These are phyloP conservation scores for Napeogenes inachia DNA, from an alignment of 2,888 invertebrate genomes.

Conservation along the genomic window DNA sequence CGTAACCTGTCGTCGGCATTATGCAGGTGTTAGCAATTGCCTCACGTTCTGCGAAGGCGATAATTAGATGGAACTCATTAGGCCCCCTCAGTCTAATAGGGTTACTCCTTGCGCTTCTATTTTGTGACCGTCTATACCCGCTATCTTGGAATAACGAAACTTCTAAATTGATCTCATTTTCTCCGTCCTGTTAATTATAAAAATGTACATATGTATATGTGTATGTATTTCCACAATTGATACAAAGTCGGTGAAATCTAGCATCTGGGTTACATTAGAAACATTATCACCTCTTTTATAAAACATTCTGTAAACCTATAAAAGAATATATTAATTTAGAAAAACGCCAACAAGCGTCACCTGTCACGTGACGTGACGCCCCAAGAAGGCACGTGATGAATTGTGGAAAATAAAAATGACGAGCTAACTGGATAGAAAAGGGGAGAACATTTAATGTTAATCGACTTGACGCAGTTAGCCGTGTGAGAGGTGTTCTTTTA, in stretches of 20 bases:
- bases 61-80: constrained; percentile 55
- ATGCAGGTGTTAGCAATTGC: constrained; percentile 50
- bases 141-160: constrained; percentile 30
- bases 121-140: constrained; percentile 15
- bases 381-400: constrained; percentile 54
- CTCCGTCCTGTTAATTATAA: constrained; percentile 12
- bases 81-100: constrained; percentile 42
- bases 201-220: background rate
- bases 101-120: constrained; percentile 36
- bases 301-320: constrained; percentile 36
- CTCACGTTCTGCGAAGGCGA: constrained; percentile 43
- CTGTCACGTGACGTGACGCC: constrained; percentile 49
- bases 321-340: constrained; percentile 60
- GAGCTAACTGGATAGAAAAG: constrained; percentile 47
- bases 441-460: constrained; percentile 57
- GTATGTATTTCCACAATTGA: no score
- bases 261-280: no score
- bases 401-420: constrained; percentile 68
- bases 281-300: background rate
- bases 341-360: constrained; percentile 53
- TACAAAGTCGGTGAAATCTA: no score
- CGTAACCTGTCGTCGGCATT: constrained; percentile 34
- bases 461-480: constrained; percentile 45
- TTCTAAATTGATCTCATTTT: constrained; percentile 22
- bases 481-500: constrained; percentile 24